Base-by-base conservation (phyloP, 2,888 invertebrate genomes). In the Trachelus tabidus region DNA sequence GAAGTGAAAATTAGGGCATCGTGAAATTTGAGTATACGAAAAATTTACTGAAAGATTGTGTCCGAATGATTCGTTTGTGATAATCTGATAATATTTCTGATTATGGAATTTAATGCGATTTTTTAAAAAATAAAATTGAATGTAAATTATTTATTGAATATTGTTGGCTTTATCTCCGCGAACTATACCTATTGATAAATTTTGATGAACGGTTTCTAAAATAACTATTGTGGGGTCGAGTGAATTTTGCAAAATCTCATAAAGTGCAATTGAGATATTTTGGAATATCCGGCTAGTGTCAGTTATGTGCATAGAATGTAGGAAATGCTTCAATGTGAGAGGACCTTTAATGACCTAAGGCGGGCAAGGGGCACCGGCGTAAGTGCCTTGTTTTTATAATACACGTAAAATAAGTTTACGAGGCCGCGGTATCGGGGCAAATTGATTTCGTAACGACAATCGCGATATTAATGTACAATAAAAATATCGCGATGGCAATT, bases 381-480 rank as follows among this genome's bases (percentile, higher is more conserved):
- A 73, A 34, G 69, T 73, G 68, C 76, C 23, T 23, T 86, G 86
- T 85, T 87, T 87, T 87, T 86, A 86, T 87, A 87, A 87, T 87
- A 83, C 84, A 83, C 85, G 85, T 86, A 87, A 87, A 87, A 85
- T 85, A 86, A 85, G 75, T 87, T 87, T 87, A 87, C 83, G 87
- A 83, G 78, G 81, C 79, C 80, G 75, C 82, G 79, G 84, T 84
- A 86, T 86, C 87, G 85, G 80, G 79, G 85, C 84, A 83, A 87
- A 87, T 85, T 87, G 87, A 86, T 87, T 87, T 83, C 82, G 83
- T 85, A 86, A 87, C 83, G 87, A 87, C 83, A 84, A 87, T 87
- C 84, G 81, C 80, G 81, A 84, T 86, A 85, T 87, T 87, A 85
- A 87, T 84, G 84, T 77, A 85, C 82, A 80, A 87, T 87, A 84